These are phyloP conservation scores for Emydocephalus ijimae DNA, from an alignment of 2,113 vertebrate species.

Conservation along the genomic window DNA sequence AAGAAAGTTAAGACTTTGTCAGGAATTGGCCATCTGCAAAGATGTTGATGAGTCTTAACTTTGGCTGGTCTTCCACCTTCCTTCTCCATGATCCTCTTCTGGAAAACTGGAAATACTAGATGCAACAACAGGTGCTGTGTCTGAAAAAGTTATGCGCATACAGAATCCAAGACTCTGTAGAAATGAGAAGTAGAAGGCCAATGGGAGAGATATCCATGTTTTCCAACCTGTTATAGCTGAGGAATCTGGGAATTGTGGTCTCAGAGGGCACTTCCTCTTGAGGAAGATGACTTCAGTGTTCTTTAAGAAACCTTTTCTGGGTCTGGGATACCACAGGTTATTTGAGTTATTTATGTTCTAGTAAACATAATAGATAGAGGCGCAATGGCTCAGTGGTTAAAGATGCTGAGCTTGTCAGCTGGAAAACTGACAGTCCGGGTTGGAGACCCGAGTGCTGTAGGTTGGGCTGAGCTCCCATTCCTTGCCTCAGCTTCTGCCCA, in stretches of 20 bases:
- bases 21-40: background rate
- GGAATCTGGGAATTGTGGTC: background rate
- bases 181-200: background rate
- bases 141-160: background rate
- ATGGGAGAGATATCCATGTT: background rate
- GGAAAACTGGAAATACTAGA: background rate
- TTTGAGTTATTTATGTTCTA: too few species aligned
- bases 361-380: background rate
- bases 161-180: background rate
- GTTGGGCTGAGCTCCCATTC: background rate
- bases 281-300: background rate
- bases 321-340: background rate
- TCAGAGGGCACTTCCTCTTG: background rate
- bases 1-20: background rate
- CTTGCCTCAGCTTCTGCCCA: background rate
- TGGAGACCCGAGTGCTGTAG: background rate
- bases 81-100: background rate
- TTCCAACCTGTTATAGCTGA: background rate
- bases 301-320: background rate
- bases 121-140: background rate
- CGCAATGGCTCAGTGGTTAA: background rate
- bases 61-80: background rate
- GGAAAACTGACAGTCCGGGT: too few species aligned
- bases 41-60: background rate
- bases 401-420: background rate